Evolutionary conservation across 2,797 vertebrate genomes (phyloP).

Genomic region (Hypotaenidia philippensis): DNA sequence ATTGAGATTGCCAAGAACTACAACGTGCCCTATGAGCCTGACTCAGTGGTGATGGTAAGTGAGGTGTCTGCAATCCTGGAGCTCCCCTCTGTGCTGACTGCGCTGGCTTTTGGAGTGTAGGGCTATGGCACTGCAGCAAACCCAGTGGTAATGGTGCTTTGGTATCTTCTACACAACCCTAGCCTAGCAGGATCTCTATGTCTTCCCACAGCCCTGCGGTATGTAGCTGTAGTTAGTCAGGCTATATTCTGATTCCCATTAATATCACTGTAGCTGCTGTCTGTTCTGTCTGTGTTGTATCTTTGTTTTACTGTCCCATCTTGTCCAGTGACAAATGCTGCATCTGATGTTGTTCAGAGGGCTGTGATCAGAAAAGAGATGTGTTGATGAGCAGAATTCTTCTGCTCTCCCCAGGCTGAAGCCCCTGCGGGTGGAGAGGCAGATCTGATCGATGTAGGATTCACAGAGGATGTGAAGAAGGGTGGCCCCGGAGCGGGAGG

Average conservation of each 20-base stretch:
- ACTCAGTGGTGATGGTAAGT: constrained; percentile 95
- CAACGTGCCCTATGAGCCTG: constrained; percentile 95
- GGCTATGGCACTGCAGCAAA: neutral
- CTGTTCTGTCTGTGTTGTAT: neutral
- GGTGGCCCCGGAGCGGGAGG: constrained; percentile 81
- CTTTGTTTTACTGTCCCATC: neutral
- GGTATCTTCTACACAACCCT: neutral
- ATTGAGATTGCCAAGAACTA: constrained; percentile 99
- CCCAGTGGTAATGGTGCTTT: neutral
- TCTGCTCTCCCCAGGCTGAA: constrained; percentile 85
- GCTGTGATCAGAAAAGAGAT: neutral
- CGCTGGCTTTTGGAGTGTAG: neutral
- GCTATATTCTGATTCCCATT: neutral
- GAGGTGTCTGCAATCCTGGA: neutral
- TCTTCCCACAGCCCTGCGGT: accelerated
- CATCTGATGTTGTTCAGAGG: neutral
- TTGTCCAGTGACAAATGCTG: neutral
- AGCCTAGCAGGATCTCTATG: neutral
- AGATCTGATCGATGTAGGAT: constrained; percentile 91
- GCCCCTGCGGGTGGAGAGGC: constrained; percentile 89
- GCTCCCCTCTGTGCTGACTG: neutral
- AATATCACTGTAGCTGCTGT: neutral
- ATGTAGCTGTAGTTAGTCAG: neutral
- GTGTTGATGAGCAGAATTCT: neutral
- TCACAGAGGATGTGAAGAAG: constrained; percentile 88